Evolutionary conservation across 2,888 invertebrate species (phyloP), one percentile per base, ranked within the genome.

Genomic region (Chloroclystis v-ata): DNA sequence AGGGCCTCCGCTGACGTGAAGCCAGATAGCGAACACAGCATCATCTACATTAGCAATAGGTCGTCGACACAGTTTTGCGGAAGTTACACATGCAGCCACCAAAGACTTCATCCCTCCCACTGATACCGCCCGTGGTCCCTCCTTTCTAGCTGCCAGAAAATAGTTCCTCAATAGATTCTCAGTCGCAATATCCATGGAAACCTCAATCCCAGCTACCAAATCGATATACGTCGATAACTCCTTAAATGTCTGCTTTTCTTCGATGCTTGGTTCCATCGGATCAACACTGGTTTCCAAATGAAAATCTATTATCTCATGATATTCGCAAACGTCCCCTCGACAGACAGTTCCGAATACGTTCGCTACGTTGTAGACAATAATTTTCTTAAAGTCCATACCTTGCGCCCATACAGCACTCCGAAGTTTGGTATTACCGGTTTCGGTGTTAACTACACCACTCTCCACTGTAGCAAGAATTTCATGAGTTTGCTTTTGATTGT

Each of bases 21-120:
- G 63, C 87, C 87, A 87, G 47, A 86, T 79, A 9, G 86, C 82
- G 37, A 87, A 73, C 7, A 83, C 67, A 9, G 83, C 87, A 50
- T 87, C 87, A 45, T 83, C 75, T 16, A 72, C 57, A 43, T 69
- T 75, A 1, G 84, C 71, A 0, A 70, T 46, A 6, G 57, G 53
- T 12, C 86, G 67, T 5, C 80, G 75, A 53, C 87, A 85, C 0
- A 87, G 61, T 39, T 78, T 72, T 4, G 87, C 86, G 25, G 80
- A 78, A 7, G 74, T 82, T 8, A 76, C 37, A 43, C 81, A 79
- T 8, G 65, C 60, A 1, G 74, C 62, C 6, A 81, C 69, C 14
- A 87, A 60, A 7, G 80, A 69, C 8, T 62, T 65, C 71, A 87
- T 79, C 45, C 75, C 77, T 0, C 78, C 73, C 8, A 72, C 65